phyloP scores from a whole-genome alignment of 2,888 invertebrate genomes.

The Dysmachus trigonus region DNA sequence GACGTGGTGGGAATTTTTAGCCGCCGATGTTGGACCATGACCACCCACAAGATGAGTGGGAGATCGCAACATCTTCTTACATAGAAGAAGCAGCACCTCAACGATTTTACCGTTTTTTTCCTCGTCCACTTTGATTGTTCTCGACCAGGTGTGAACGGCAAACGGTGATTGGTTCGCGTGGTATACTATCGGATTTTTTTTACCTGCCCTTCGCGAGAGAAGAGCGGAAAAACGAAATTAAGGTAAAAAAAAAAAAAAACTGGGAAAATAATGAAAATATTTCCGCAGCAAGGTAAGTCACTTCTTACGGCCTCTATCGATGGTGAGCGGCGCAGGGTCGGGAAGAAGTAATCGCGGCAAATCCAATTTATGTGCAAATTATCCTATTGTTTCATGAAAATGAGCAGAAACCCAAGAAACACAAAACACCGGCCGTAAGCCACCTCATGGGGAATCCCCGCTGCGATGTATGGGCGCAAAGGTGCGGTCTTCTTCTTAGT shows the following conservation, averaged over 20 bases:
- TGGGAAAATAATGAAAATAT: not conserved
- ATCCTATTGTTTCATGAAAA: constrained; percentile 15
- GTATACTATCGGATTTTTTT: not conserved
- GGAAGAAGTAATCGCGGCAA: not conserved
- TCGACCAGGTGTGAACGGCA: not conserved
- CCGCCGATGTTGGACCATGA: constrained; percentile 57
- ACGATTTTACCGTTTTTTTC: constrained; percentile 51
- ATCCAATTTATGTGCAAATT: constrained; percentile 24
- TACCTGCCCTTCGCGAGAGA: not conserved
- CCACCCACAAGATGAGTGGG: constrained; percentile 66
- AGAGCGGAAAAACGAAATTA: not conserved
- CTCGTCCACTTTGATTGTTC: constrained; percentile 44
- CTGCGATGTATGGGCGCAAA: not conserved
- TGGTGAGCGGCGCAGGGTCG: not conserved
- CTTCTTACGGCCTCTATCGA: not conserved
- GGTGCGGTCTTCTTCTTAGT: not conserved
- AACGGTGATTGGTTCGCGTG: not conserved
- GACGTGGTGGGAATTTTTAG: constrained; percentile 38
- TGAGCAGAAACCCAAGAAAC: not conserved
- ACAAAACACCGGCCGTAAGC: not conserved
- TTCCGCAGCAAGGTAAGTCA: not conserved
- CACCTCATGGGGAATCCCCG: not conserved
- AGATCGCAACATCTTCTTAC: constrained; percentile 66
- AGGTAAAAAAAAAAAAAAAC: no score
- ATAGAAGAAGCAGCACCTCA: constrained; percentile 53